Evolutionary conservation across 2,113 vertebrate species (phyloP).

Genomic region (Oenanthe melanoleuca): DNA sequence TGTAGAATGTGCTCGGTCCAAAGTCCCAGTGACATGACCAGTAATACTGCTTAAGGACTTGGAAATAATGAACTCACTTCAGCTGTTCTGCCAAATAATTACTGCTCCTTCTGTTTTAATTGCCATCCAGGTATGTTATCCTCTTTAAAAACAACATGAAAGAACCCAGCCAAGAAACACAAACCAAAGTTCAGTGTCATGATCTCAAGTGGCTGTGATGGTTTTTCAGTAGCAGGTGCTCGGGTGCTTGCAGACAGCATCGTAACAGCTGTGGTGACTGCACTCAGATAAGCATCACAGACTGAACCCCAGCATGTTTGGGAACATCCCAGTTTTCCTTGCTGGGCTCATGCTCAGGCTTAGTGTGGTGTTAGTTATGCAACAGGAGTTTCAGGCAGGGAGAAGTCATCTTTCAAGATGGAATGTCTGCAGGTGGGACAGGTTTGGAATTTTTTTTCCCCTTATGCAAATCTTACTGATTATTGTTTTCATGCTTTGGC

Average conservation of each 20-base stretch:
- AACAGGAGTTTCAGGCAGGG: not conserved
- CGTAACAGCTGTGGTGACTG: not conserved
- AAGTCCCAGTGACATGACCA: constrained; percentile 9
- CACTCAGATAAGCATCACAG: not conserved
- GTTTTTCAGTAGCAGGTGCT: not conserved
- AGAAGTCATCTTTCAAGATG: not conserved
- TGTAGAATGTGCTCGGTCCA: not conserved
- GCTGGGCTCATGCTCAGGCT: not conserved
- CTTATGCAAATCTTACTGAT: constrained; percentile 18
- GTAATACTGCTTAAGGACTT: not conserved
- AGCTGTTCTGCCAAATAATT: not conserved
- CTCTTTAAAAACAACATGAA: not conserved
- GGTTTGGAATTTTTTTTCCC: not conserved
- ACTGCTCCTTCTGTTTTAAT: not conserved
- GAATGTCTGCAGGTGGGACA: constrained; percentile 30
- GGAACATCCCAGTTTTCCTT: not conserved
- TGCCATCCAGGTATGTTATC: not conserved
- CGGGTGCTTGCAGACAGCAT: not conserved
- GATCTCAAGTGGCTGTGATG: not conserved
- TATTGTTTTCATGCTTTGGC: constrained; percentile 27
- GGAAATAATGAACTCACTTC: not conserved
- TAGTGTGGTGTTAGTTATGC: not conserved
- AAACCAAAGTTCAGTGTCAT: not conserved
- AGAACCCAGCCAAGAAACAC: not conserved
- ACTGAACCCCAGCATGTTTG: not conserved